A percentile compares a stretch with the other conserved stretches of the same genome.
These are phyloP conservation scores for Peromyscus attwateri DNA, from an alignment of 2,797 vertebrate genomes.

Conservation along the genomic window DNA sequence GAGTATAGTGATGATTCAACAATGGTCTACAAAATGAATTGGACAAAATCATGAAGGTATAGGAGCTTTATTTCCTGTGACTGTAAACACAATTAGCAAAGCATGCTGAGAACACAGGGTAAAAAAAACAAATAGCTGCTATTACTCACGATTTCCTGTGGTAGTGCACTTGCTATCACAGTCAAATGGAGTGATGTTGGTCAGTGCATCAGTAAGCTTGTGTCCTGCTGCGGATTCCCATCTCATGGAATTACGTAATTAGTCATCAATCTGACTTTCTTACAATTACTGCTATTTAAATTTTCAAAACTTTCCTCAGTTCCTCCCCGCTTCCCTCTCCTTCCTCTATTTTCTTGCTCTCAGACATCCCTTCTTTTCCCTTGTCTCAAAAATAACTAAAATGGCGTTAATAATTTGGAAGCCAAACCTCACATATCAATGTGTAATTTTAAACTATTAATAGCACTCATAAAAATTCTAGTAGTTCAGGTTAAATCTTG, in stretches of 20 bases:
- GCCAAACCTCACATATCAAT: neutral
- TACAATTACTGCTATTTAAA: constrained; percentile 18
- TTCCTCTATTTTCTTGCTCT: neutral
- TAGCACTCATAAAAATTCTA: neutral
- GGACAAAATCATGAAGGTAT: constrained; percentile 35
- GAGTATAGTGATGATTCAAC: neutral
- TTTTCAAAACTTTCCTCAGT: neutral
- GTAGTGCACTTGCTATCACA: neutral
- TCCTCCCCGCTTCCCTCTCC: neutral
- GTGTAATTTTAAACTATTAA: neutral
- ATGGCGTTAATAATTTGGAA: neutral
- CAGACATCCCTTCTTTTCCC: neutral
- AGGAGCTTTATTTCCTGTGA: constrained; percentile 63
- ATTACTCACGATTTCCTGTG: constrained; percentile 30
- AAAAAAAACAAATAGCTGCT: constrained; percentile 32
- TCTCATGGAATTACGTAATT: neutral
- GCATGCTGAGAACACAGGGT: constrained; percentile 30
- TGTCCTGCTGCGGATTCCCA: neutral
- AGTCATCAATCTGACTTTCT: neutral
- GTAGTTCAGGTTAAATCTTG: constrained; percentile 41
- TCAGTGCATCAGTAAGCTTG: neutral
- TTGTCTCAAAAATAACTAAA: neutral
- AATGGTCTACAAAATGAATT: constrained; percentile 44
- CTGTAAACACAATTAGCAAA: constrained; percentile 62
- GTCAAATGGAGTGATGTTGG: constrained; percentile 47